phyloP scores from a whole-genome alignment of 2,888 invertebrate genomes.

The Cynaeus angustus region DNA sequence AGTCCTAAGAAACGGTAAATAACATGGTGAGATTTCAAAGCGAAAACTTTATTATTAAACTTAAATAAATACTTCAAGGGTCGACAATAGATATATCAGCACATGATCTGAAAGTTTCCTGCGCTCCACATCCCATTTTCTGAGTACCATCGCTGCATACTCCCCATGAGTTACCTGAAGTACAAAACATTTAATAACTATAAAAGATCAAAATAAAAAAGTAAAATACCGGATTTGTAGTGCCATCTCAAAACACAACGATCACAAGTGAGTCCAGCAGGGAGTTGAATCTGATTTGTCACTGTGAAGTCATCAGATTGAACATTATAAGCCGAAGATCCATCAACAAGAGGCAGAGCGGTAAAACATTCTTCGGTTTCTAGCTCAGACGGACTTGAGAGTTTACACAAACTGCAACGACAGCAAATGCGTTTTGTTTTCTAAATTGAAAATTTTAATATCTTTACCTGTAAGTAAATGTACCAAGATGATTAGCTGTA shows the following conservation, averaged over 20 bases:
- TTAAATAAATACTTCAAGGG: neutral
- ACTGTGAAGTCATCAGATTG: slow-evolving; percentile 55
- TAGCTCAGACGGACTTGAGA: slow-evolving; percentile 65
- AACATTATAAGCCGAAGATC: slow-evolving; percentile 61
- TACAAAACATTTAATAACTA: slow-evolving; percentile 1
- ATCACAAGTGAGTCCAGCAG: slow-evolving; percentile 67
- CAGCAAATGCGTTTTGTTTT: too few relatives aligned
- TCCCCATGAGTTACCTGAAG: slow-evolving; percentile 70
- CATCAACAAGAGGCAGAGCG: slow-evolving; percentile 58
- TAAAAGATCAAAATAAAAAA: too few relatives aligned
- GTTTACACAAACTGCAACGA: slow-evolving; percentile 70
- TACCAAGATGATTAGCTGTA: slow-evolving; percentile 70
- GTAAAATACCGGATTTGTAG: slow-evolving; percentile 64
- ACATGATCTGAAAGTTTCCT: slow-evolving; percentile 69
- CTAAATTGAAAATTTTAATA: too few relatives aligned
- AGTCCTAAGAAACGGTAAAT: too few relatives aligned
- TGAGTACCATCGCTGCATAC: slow-evolving; percentile 65
- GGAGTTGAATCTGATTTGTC: slow-evolving; percentile 64
- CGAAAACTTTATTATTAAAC: too few relatives aligned
- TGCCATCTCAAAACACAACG: slow-evolving; percentile 72
- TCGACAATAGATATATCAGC: slow-evolving; percentile 66
- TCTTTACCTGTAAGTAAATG: slow-evolving; percentile 62
- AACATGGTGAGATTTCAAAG: too few relatives aligned
- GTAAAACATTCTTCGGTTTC: slow-evolving; percentile 74
- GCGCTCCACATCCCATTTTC: slow-evolving; percentile 67